Evolutionary conservation across 2,797 vertebrate genomes (phyloP), one percentile per base, ranked within the genome.

Genomic region (Acanthis flammea): DNA sequence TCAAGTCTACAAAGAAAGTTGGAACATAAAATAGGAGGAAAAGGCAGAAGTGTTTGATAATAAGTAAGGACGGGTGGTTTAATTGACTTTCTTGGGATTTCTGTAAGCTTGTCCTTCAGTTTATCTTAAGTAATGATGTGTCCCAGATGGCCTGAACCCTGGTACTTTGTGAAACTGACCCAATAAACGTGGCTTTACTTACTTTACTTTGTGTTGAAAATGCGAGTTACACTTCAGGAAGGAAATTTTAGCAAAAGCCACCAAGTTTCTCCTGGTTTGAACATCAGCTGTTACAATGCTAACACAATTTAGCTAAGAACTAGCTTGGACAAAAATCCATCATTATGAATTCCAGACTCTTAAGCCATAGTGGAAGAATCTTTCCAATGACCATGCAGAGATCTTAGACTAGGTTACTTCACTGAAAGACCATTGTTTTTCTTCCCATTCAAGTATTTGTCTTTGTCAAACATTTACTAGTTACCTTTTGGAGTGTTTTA

Each of bases 381-480:
- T 50, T 77, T 71, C 25, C 33, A 27, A 24, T n/a, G 45, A 75
- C 54, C 42, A 62, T 9, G 24, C 41, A 73, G 70, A 81, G 27
- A 47, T 70, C 41, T 81, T 62, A 82, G 33, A 86, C 19, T 9
- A 19, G 6, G 41, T 65, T 70, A 45, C 24, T 72, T 82, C 62
- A 76, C 28, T 74, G 33, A 88, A 82, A 86, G 61, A 53, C 33
- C n/a, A 67, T 83, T 94, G 79, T 74, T 96, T 90, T 94, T 55
- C 37, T 42, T 79, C 37, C 31, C 28, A 66, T 63, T 8, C 60
- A 92, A 86, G 83, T 79, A 78, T 81, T 88, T 90, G 66, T 75
- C 60, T 22, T 70, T 28, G 95, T 79, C 30, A 93, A 96, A 94
- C 23, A 87, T 95, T 96, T 70, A 79, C 91, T 74, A 48, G 62